Evolutionary conservation across 1,140 invertebrate species (phyloP).

Genomic region (Tigriopus japonicus): DNA sequence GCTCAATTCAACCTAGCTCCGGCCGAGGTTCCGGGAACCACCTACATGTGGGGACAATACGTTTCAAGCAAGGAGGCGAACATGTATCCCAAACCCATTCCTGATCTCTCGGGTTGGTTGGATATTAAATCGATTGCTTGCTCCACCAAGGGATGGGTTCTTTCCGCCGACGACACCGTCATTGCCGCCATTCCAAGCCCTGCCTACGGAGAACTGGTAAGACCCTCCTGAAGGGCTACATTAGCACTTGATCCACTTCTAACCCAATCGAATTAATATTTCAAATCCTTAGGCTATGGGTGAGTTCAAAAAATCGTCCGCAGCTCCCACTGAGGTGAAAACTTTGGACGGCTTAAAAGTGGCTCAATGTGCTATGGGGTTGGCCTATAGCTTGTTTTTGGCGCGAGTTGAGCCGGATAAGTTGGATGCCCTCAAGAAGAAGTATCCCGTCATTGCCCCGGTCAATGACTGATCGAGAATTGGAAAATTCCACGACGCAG

Average conservation of each 20-base stretch:
- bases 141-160: constrained; percentile 42
- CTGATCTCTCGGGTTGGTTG: constrained; percentile 65
- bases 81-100: constrained; percentile 87
- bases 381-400: constrained; percentile 57
- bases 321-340: constrained; percentile 69
- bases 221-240: constrained; percentile 17
- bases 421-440: constrained; percentile 25
- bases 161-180: constrained; percentile 67
- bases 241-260: constrained; percentile 13
- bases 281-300: constrained; percentile 47
- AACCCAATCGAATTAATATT: not conserved
- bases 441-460: too few species aligned
- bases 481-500: too few species aligned
- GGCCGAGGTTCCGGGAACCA: constrained; percentile 24
- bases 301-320: constrained; percentile 66
- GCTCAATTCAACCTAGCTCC: constrained; percentile 13
- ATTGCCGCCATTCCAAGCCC: constrained; percentile 77
- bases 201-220: constrained; percentile 71
- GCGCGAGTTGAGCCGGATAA: constrained; percentile 42
- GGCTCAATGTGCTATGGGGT: constrained; percentile 57
- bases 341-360: constrained; percentile 59
- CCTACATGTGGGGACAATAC: constrained; percentile 72
- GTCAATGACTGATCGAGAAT: too few species aligned
- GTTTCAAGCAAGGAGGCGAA: constrained; percentile 78
- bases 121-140: constrained; percentile 54